These are phyloP conservation scores for Xestia c-nigrum DNA, from an alignment of 2,888 invertebrate species.

Conservation along the genomic window DNA sequence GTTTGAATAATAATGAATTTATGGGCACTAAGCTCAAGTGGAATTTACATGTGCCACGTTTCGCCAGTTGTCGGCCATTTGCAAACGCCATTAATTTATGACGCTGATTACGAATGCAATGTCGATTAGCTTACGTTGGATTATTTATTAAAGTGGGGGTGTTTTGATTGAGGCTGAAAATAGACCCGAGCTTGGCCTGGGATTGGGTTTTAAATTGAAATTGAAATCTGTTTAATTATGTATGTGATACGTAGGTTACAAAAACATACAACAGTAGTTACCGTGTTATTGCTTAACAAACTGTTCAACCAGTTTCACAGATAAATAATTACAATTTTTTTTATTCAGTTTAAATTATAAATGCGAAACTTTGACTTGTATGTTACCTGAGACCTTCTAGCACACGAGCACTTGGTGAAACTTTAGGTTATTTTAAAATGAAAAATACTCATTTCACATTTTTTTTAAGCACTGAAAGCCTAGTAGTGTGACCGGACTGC, in stretches of 20 bases:
- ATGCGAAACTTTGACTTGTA: background rate
- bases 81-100: constrained; percentile 49
- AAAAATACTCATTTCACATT: no score
- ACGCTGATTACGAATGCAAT: constrained; percentile 46
- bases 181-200: background rate
- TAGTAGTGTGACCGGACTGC: no score
- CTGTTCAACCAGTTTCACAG: background rate
- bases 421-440: no score
- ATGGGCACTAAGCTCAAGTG: constrained; percentile 49
- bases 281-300: background rate
- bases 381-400: background rate
- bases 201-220: background rate
- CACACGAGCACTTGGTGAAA: no score
- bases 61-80: constrained; percentile 40
- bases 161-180: background rate
- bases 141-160: constrained; percentile 10
- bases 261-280: background rate
- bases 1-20: constrained; percentile 60
- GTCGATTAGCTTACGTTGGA: constrained; percentile 28
- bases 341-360: no score
- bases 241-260: background rate
- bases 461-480: no score
- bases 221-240: background rate
- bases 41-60: constrained; percentile 44
- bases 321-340: no score